Conservation (phyloP, 92 coral and sea anemone species). For the Umimayanthus chanpuru region DNA sequence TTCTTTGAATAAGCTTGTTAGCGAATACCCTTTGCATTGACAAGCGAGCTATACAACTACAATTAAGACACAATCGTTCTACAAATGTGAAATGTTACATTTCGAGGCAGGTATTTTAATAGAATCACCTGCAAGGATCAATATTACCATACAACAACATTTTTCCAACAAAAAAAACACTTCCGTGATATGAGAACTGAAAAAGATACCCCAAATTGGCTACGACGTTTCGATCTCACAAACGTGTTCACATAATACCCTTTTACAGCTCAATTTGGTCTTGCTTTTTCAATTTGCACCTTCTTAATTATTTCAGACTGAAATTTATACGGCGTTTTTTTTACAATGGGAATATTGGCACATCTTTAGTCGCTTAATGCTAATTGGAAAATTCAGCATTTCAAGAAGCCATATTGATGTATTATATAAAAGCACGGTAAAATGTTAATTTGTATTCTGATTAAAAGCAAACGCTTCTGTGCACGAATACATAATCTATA, state of each 20-base stretch:
- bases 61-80: not conserved
- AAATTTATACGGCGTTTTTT: too few relatives aligned
- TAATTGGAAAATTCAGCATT: not conserved
- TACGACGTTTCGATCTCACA: too few relatives aligned
- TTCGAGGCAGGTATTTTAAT: not conserved
- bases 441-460: too few relatives aligned
- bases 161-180: too few relatives aligned
- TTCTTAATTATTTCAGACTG: not conserved
- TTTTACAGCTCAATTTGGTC: not conserved
- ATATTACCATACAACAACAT: too few relatives aligned
- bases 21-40: not conserved
- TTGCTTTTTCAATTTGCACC: not conserved
- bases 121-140: not conserved
- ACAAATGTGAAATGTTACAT: not conserved
- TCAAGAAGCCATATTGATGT: not conserved
- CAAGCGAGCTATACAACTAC: too few relatives aligned
- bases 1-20: too few relatives aligned
- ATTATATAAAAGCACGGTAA: too few relatives aligned
- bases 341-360: not conserved
- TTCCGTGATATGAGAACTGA: not conserved
- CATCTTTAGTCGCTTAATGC: too few relatives aligned
- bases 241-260: not conserved
- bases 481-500: too few relatives aligned
- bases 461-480: too few relatives aligned
- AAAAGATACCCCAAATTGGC: not conserved